These are phyloP conservation scores for Dryomyza anilis DNA, from an alignment of 2,888 invertebrate species.

Conservation along the genomic window DNA sequence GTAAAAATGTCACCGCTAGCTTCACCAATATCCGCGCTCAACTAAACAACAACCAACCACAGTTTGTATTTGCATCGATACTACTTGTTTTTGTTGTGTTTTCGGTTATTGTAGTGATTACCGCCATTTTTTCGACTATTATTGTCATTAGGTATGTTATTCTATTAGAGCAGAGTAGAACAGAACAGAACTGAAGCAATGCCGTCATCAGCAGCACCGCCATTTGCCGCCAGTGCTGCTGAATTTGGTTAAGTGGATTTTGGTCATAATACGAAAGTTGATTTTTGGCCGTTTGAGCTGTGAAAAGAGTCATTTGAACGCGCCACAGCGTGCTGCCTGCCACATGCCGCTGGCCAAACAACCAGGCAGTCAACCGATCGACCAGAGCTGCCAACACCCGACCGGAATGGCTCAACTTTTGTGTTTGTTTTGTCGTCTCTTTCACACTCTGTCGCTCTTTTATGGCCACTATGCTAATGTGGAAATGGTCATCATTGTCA, in stretches of 20 bases:
- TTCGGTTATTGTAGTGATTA: conserved; percentile 33
- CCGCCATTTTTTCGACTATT: conserved; percentile 38
- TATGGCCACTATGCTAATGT: neutral
- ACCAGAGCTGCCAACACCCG: neutral
- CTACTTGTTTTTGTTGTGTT: conserved; percentile 9
- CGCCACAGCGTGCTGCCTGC: neutral
- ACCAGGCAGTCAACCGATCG: neutral
- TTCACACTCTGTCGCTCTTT: neutral
- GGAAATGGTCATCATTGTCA: neutral
- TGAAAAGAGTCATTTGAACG: neutral
- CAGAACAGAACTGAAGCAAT: conserved; percentile 9
- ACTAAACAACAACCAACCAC: no score
- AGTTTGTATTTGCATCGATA: no score
- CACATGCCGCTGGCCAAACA: neutral
- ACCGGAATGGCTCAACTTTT: conserved; percentile 17
- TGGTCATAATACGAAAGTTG: conserved; percentile 9
- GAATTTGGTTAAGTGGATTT: conserved; percentile 29
- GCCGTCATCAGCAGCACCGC: neutral
- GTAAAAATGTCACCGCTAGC: no score
- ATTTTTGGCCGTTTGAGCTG: conserved; percentile 10
- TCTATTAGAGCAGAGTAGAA: conserved; percentile 23
- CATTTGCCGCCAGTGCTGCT: neutral
- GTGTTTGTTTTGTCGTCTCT: conserved; percentile 5
- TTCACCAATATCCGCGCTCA: no score
- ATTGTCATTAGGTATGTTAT: conserved; percentile 37